These are phyloP conservation scores for Leucophora obtusa DNA, from an alignment of 2,888 invertebrate genomes.

Conservation along the genomic window DNA sequence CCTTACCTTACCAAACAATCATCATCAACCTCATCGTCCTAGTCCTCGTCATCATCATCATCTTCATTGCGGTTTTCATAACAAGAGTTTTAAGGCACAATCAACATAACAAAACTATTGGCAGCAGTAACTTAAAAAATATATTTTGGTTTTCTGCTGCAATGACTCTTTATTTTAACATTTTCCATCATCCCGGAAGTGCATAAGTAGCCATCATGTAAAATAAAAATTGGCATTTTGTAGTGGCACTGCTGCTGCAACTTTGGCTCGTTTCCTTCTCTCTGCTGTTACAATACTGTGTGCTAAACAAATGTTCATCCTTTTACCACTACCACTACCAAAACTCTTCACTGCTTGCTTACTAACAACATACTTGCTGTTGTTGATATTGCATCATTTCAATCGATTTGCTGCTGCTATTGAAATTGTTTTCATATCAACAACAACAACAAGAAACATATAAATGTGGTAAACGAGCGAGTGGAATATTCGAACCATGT, in stretches of 20 bases:
- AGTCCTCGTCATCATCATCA: conserved; percentile 32
- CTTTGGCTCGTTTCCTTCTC: conserved; percentile 16
- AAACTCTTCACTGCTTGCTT: no score
- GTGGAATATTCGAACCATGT: conserved; percentile 52
- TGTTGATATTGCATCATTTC: conserved; percentile 48
- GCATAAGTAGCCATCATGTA: conserved; percentile 66
- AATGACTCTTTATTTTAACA: conserved; percentile 53
- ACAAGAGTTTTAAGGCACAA: conserved; percentile 38
- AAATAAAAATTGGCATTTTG: conserved; percentile 66
- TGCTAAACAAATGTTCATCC: conserved; percentile 14
- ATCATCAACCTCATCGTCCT: conserved; percentile 17
- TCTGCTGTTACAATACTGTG: conserved; percentile 3
- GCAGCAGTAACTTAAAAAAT: conserved; percentile 28
- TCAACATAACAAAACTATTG: conserved; percentile 25
- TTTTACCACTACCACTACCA: conserved; percentile 12
- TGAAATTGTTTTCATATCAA: conserved; percentile 38
- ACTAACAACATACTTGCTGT: conserved; percentile 4
- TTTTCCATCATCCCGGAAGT: conserved; percentile 66
- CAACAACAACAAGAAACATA: conserved; percentile 1
- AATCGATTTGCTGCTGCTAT: conserved; percentile 37
- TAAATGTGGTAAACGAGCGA: conserved; percentile 42
- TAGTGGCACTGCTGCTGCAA: conserved; percentile 56
- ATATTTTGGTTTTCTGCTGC: conserved; percentile 15
- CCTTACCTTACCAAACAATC: conserved; percentile 33
- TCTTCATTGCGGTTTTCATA: conserved; percentile 43